These are phyloP conservation scores for Thalassophryne amazonica DNA, from an alignment of 2,797 vertebrate species.

Conservation along the genomic window DNA sequence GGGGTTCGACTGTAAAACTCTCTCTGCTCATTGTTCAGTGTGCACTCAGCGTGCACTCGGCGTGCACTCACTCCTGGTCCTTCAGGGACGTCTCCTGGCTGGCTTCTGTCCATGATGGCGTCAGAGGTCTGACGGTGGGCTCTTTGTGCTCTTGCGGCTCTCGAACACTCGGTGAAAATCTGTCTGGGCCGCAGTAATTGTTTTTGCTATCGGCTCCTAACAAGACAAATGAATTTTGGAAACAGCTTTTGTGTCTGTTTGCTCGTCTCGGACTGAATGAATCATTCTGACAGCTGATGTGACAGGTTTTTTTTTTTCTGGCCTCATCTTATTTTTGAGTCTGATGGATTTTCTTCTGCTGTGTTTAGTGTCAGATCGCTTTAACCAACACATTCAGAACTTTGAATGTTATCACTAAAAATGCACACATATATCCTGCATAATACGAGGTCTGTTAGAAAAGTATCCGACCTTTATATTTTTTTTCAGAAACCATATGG, in stretches of 20 bases:
- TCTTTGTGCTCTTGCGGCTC: slow-evolving; percentile 43
- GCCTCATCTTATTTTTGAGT: slow-evolving; percentile 11
- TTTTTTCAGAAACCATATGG: too few species aligned
- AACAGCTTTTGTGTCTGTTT: slow-evolving; percentile 33
- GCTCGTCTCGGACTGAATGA: background rate
- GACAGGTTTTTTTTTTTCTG: slow-evolving; percentile 26
- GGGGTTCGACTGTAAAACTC: slow-evolving; percentile 11
- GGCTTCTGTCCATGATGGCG: slow-evolving; percentile 33
- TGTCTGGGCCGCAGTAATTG: slow-evolving; percentile 43
- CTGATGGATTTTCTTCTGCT: slow-evolving; percentile 26
- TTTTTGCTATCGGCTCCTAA: slow-evolving; percentile 51
- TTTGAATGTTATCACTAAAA: background rate
- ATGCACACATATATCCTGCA: background rate
- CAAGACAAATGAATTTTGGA: slow-evolving; percentile 56
- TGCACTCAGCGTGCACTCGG: slow-evolving; percentile 37
- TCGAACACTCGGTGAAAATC: slow-evolving; percentile 35
- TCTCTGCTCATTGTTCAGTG: slow-evolving; percentile 12
- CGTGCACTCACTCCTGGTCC: slow-evolving; percentile 24
- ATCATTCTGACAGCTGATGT: slow-evolving; percentile 27
- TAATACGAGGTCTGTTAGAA: background rate
- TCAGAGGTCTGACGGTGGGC: slow-evolving; percentile 19
- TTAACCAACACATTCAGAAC: background rate
- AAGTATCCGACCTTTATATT: too few species aligned
- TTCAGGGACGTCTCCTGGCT: slow-evolving; percentile 9
- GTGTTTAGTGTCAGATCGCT: slow-evolving; percentile 5